A percentile compares a stretch with the other conserved stretches of the same genome.
Evolutionary conservation across 2,797 vertebrate species (phyloP).

Genomic region (Chelidonichthys spinosus): DNA sequence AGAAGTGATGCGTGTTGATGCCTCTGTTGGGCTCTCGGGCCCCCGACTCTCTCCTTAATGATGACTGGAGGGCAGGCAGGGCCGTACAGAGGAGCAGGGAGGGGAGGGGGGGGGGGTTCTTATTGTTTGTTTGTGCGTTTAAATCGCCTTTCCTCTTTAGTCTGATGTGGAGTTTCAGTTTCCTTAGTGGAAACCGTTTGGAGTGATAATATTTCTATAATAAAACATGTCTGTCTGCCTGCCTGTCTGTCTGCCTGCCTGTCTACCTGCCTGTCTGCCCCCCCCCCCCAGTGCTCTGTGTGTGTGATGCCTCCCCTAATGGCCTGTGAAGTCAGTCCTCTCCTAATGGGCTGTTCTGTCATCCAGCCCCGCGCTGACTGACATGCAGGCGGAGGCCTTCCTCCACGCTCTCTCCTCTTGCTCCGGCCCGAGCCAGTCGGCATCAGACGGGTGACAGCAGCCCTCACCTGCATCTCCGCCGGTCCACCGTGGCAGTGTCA

Average conservation of each 20-base stretch:
- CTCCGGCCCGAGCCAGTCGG: constrained; percentile 56
- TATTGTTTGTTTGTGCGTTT: constrained; percentile 64
- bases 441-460: constrained; percentile 74
- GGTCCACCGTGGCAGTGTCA: constrained; percentile 61
- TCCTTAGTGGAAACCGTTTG: neutral
- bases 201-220: too few relatives aligned
- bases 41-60: constrained; percentile 77
- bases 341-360: constrained; percentile 86
- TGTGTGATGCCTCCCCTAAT: constrained; percentile 82
- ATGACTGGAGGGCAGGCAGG: constrained; percentile 77
- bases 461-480: constrained; percentile 67
- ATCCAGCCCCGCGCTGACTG: constrained; percentile 77
- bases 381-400: constrained; percentile 69
- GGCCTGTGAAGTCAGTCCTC: constrained; percentile 81
- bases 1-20: constrained; percentile 77
- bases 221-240: too few relatives aligned
- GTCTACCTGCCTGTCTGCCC: constrained; percentile 28
- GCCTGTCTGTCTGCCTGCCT: constrained; percentile 10
- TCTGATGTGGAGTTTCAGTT: neutral
- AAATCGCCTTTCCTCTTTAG: constrained; percentile 12
- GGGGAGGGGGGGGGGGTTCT: constrained; percentile 47
- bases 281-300: constrained; percentile 67
- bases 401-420: constrained; percentile 34
- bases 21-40: constrained; percentile 66
- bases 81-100: constrained; percentile 65